phyloP scores from a whole-genome alignment of 2,888 invertebrate species.

The Apodemia hepburni region DNA sequence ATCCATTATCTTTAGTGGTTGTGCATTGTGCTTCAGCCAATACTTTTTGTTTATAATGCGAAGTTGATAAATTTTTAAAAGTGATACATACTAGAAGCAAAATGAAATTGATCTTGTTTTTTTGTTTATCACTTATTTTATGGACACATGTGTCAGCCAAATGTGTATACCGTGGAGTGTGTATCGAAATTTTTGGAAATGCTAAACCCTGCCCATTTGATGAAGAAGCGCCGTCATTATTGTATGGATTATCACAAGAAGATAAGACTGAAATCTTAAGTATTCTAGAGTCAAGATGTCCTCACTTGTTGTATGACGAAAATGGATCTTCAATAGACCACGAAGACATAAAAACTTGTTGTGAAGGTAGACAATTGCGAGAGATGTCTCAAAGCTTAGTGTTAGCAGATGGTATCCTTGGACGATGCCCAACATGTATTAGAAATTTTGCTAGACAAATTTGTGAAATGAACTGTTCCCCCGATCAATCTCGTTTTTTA shows the following conservation, averaged over 20 bases:
- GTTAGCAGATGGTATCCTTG: conserved; percentile 84
- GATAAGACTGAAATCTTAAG: conserved; percentile 49
- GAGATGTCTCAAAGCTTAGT: conserved; percentile 76
- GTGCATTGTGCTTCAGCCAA: background rate
- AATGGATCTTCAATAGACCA: conserved; percentile 46
- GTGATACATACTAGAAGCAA: conserved; percentile 21
- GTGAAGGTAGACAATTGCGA: conserved; percentile 74
- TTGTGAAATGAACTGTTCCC: conserved; percentile 90
- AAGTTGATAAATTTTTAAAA: background rate
- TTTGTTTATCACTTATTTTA: conserved; percentile 40
- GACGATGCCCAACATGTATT: conserved; percentile 90
- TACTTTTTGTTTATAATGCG: background rate
- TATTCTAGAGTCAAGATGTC: conserved; percentile 81
- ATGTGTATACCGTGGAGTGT: conserved; percentile 57
- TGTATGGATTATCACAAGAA: conserved; percentile 45
- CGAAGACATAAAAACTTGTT: conserved; percentile 79
- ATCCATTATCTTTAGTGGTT: conserved; percentile 2
- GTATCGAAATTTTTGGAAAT: conserved; percentile 42
- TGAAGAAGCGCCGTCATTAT: conserved; percentile 41
- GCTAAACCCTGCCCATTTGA: conserved; percentile 47
- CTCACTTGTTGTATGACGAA: conserved; percentile 70
- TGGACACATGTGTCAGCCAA: conserved; percentile 39
- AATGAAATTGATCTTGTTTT: conserved; percentile 32
- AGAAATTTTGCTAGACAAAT: conserved; percentile 87
- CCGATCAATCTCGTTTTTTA: conserved; percentile 81